A percentile compares a stretch with the other conserved stretches of the same genome.
Conservation (phyloP, 2,888 invertebrate species). For the Holacanthella duospinosa region DNA sequence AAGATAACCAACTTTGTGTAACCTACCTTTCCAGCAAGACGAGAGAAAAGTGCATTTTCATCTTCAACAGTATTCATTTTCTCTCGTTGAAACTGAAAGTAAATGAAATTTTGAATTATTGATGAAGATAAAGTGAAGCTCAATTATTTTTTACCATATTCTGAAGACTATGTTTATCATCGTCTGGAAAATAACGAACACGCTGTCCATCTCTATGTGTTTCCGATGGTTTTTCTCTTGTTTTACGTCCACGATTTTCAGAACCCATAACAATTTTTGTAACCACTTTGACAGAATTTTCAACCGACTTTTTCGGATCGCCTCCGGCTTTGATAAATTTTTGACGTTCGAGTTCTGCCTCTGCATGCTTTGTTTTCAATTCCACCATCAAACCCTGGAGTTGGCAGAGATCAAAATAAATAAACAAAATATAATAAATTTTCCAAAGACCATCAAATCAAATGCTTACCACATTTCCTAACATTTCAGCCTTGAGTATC, state of each 20-base stretch:
- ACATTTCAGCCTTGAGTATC: conserved; percentile 85
- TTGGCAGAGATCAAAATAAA: background rate
- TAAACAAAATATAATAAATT: no score
- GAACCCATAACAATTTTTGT: conserved; percentile 27
- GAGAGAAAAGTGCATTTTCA: conserved; percentile 67
- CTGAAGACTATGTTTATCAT: conserved; percentile 73
- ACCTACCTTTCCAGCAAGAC: conserved; percentile 52
- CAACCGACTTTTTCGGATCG: background rate
- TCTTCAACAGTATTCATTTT: conserved; percentile 63
- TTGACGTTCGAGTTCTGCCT: conserved; percentile 33
- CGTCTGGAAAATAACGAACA: conserved; percentile 74
- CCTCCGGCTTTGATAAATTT: conserved; percentile 26
- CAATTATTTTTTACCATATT: conserved; percentile 51
- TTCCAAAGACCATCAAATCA: background rate
- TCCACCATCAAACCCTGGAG: conserved; percentile 52
- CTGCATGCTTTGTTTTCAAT: conserved; percentile 53
- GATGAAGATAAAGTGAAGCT: background rate
- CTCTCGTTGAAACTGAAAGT: conserved; percentile 53
- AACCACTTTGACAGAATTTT: conserved; percentile 22
- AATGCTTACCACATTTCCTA: conserved; percentile 60
- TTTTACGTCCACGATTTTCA: conserved; percentile 9
- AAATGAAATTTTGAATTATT: conserved; percentile 1
- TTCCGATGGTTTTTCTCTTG: conserved; percentile 42
- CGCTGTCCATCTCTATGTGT: conserved; percentile 66
- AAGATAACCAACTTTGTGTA: background rate